Evolutionary conservation across 1,140 invertebrate species (phyloP).

Genomic region (Hylaeus volcanicus): DNA sequence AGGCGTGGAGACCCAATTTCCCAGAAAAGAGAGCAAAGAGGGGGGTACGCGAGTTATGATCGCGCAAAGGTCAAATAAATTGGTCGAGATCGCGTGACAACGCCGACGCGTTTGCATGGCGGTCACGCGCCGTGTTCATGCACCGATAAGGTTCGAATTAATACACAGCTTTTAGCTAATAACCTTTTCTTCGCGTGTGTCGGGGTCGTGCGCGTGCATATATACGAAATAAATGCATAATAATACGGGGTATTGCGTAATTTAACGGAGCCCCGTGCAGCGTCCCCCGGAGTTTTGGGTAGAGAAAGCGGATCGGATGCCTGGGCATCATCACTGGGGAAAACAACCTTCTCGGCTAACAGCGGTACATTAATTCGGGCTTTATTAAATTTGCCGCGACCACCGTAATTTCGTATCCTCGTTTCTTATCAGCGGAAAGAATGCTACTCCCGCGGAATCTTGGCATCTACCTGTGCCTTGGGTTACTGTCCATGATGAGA

Average conservation of each 20-base stretch:
- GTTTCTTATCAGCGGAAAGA: conserved; percentile 59
- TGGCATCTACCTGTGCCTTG: conserved; percentile 56
- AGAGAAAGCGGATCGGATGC: conserved; percentile 4
- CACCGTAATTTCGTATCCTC: conserved; percentile 45
- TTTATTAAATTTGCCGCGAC: conserved; percentile 46
- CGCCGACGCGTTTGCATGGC: not conserved
- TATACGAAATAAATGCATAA: not conserved
- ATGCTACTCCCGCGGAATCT: conserved; percentile 47
- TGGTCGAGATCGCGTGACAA: conserved; percentile 16
- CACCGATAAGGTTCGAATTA: conserved; percentile 52
- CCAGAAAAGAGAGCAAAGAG: not conserved
- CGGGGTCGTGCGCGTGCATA: conserved; percentile 7
- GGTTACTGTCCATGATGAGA: conserved; percentile 68
- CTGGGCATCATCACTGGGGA: not conserved
- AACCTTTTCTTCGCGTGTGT: conserved; percentile 12
- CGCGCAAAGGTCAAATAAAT: conserved; percentile 34
- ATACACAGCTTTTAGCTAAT: conserved; percentile 30
- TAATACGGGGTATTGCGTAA: conserved; percentile 32
- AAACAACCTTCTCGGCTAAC: conserved; percentile 33
- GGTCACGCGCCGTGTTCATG: conserved; percentile 28
- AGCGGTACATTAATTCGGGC: conserved; percentile 35
- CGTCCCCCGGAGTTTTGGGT: conserved; percentile 1
- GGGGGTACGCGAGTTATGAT: not conserved
- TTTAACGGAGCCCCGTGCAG: conserved; percentile 9
- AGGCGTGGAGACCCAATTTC: not conserved